Evolutionary conservation across 2,797 vertebrate genomes (phyloP).

Genomic region (Gadopsis bispinosus): DNA sequence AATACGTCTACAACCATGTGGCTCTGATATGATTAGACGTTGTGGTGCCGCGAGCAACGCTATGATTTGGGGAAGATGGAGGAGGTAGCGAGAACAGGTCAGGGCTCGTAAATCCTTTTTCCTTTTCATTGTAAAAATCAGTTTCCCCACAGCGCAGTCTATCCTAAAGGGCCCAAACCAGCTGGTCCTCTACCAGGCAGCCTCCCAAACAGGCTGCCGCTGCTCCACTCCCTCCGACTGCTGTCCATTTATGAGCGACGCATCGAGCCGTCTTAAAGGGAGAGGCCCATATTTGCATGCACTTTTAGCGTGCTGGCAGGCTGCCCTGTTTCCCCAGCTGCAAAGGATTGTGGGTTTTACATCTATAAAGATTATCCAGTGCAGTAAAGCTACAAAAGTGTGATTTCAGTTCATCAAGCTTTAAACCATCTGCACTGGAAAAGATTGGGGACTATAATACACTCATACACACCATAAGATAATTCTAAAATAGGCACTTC

Average conservation of each 20-base stretch:
- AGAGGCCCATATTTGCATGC: conserved; percentile 79
- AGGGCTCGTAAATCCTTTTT: conserved; percentile 81
- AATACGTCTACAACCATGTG: conserved; percentile 70
- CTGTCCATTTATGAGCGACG: conserved; percentile 75
- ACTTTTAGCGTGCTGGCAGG: conserved; percentile 83
- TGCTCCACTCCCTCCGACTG: conserved; percentile 56
- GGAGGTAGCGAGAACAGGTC: conserved; percentile 80
- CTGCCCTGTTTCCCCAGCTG: conserved; percentile 85
- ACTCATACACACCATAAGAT: conserved; percentile 76
- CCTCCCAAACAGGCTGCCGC: conserved; percentile 70
- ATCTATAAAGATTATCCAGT: conserved; percentile 86
- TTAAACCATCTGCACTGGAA: conserved; percentile 85
- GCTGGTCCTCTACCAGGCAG: conserved; percentile 71
- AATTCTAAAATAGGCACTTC: conserved; percentile 82
- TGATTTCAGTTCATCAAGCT: conserved; percentile 86
- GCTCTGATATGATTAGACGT: conserved; percentile 77
- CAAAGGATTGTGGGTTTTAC: conserved; percentile 87
- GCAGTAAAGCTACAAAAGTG: conserved; percentile 83
- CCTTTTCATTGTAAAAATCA: conserved; percentile 81
- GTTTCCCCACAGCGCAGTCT: conserved; percentile 67
- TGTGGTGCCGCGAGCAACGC: conserved; percentile 66
- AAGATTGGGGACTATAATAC: conserved; percentile 75
- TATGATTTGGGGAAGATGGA: conserved; percentile 77
- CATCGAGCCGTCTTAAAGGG: conserved; percentile 70
- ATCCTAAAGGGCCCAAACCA: conserved; percentile 70